Conservation (phyloP, 1,140 invertebrate species). For the Drosophila neocordata region DNA sequence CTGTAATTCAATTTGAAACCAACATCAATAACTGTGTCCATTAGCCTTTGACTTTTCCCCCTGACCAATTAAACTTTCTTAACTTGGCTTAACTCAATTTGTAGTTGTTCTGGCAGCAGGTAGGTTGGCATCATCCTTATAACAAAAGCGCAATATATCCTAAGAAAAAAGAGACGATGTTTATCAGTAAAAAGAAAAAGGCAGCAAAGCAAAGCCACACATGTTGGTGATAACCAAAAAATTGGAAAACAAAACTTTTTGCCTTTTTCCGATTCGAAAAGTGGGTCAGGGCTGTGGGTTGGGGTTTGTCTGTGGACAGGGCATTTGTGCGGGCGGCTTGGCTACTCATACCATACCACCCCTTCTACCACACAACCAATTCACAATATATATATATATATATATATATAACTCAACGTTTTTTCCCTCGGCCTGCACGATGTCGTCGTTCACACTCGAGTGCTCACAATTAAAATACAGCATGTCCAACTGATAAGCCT, state of each 20-base stretch:
- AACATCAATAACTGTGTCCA: slow-evolving; percentile 19
- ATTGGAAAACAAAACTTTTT: slow-evolving; percentile 58
- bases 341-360: background rate
- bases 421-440: slow-evolving; percentile 10
- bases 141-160: slow-evolving; percentile 10
- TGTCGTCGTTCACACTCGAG: slow-evolving; percentile 69
- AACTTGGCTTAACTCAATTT: slow-evolving; percentile 36
- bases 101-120: slow-evolving; percentile 1
- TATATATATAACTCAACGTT: background rate
- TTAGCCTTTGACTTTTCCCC: background rate
- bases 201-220: slow-evolving; percentile 1
- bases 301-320: slow-evolving; percentile 9
- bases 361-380: no score
- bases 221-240: slow-evolving; percentile 53
- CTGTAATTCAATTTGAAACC: no score
- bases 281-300: slow-evolving; percentile 6
- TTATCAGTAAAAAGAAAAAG: background rate
- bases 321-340: slow-evolving; percentile 45
- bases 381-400: no score
- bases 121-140: no score
- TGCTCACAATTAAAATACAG: slow-evolving; percentile 79
- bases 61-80: slow-evolving; percentile 11
- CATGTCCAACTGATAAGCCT: slow-evolving; percentile 78
- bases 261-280: slow-evolving; percentile 26
- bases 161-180: slow-evolving; percentile 4